Percentiles rank a stretch among this genome's conserved stretches.
These are phyloP conservation scores for Crocidura indochinensis DNA, from an alignment of 2,797 vertebrate genomes.

Conservation along the genomic window DNA sequence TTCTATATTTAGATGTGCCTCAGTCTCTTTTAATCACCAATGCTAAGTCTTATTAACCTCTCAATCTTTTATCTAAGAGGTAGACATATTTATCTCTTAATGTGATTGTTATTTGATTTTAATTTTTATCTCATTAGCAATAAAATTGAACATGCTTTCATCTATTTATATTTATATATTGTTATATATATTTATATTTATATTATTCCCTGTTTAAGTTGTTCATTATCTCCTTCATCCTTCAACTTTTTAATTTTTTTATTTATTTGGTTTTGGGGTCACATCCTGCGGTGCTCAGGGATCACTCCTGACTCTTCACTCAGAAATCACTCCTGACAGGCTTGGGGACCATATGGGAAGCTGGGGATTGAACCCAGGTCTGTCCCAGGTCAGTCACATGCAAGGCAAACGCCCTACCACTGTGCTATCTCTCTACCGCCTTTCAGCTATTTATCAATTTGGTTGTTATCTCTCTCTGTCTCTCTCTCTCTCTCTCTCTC, in stretches of 20 bases:
- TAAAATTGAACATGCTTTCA: background rate
- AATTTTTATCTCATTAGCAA: constrained; percentile 22
- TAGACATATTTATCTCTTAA: constrained; percentile 16
- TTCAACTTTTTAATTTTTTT: constrained; percentile 22
- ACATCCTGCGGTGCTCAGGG: too few relatives aligned
- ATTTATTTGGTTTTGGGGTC: background rate
- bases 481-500: too few relatives aligned
- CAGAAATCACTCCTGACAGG: too few relatives aligned
- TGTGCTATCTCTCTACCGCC: too few relatives aligned
- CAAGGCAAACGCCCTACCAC: too few relatives aligned
- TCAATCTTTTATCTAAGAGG: constrained; percentile 1
- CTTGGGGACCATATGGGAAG: too few relatives aligned
- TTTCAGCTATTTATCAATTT: too few relatives aligned
- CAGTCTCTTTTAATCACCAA: constrained; percentile 26
- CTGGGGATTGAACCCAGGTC: too few relatives aligned
- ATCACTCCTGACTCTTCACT: too few relatives aligned
- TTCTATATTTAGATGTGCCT: background rate
- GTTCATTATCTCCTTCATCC: background rate
- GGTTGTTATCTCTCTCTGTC: too few relatives aligned
- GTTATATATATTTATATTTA: background rate
- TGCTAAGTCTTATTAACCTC: constrained; percentile 29
- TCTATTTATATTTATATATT: constrained; percentile 14
- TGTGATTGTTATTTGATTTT: background rate
- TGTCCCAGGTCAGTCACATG: too few relatives aligned
- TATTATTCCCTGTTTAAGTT: too few relatives aligned